Evolutionary conservation across 37 sponge, comb jelly and placozoan species (phyloP).

Genomic region (Tethya wilhelma): DNA sequence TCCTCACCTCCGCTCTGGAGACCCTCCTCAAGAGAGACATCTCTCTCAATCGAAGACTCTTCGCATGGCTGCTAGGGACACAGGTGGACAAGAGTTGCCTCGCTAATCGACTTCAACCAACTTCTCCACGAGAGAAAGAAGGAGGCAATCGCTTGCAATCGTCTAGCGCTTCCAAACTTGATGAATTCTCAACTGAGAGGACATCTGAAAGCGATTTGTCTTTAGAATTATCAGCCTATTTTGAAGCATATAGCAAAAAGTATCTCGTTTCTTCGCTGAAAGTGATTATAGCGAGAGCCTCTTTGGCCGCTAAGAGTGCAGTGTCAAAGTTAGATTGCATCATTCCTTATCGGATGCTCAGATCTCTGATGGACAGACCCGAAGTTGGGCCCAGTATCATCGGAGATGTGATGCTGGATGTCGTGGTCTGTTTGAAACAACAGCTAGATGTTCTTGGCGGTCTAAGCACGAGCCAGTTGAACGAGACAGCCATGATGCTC

Average conservation of each 20-base stretch:
- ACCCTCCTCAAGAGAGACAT: conserved; percentile 79
- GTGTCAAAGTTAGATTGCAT: conserved; percentile 24
- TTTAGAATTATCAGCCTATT: too few relatives aligned
- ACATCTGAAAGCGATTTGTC: too few relatives aligned
- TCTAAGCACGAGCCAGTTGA: background rate
- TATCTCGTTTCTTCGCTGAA: conserved; percentile 24
- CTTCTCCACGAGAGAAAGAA: background rate
- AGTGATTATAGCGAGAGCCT: background rate
- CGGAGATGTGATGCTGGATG: conserved; percentile 36
- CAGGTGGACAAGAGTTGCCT: conserved; percentile 17
- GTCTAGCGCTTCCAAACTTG: too few relatives aligned
- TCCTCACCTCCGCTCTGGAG: conserved; percentile 72
- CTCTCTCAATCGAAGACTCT: conserved; percentile 83
- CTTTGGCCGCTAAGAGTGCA: conserved; percentile 16
- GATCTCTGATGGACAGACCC: conserved; percentile 38
- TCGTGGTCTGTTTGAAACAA: conserved; percentile 37
- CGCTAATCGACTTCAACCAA: background rate
- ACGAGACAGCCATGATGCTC: background rate
- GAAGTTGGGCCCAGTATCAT: conserved; percentile 39
- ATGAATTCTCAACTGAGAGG: too few relatives aligned
- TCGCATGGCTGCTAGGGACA: conserved; percentile 76
- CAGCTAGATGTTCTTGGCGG: conserved; percentile 46
- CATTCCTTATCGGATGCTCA: conserved; percentile 60
- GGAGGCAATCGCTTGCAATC: background rate
- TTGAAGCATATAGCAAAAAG: conserved; percentile 35